A percentile compares a stretch with the other conserved stretches of the same genome.
These are phyloP conservation scores for Ispidina lecontei DNA, from an alignment of 2,797 vertebrate genomes.

Conservation along the genomic window DNA sequence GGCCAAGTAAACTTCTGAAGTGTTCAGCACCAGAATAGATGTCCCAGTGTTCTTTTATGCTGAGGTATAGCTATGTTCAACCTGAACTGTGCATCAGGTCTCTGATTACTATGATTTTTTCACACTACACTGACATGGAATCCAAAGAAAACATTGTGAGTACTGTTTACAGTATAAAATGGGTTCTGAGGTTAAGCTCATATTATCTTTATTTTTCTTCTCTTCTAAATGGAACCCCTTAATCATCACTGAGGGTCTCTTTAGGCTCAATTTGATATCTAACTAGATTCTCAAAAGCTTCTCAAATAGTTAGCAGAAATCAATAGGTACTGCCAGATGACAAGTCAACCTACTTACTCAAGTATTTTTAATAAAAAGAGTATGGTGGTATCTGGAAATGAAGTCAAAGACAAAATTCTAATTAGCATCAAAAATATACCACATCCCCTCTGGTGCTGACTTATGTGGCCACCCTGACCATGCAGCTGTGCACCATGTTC, in stretches of 20 bases:
- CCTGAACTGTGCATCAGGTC: not conserved
- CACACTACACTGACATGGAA: not conserved
- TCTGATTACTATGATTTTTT: not conserved
- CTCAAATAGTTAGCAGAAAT: not conserved
- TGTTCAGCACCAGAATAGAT: not conserved
- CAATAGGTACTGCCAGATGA: not conserved
- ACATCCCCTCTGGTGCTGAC: rapidly evolving
- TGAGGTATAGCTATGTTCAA: not conserved
- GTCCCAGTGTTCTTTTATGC: not conserved
- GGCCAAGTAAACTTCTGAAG: not conserved
- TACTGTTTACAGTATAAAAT: not conserved
- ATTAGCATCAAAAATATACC: not conserved
- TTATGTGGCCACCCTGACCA: rapidly evolving
- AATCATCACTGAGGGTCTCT: not conserved
- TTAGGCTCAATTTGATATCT: not conserved
- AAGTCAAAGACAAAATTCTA: not conserved
- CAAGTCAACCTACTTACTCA: not conserved
- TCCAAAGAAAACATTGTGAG: not conserved
- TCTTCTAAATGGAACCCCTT: not conserved
- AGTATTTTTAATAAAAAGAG: not conserved
- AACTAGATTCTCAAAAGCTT: not conserved
- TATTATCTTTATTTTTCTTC: not conserved
- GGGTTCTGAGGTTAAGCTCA: not conserved
- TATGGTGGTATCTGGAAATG: not conserved
- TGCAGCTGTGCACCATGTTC: not conserved